phyloP scores from a whole-genome alignment of 2,113 vertebrate genomes.

The Empidonax traillii region DNA sequence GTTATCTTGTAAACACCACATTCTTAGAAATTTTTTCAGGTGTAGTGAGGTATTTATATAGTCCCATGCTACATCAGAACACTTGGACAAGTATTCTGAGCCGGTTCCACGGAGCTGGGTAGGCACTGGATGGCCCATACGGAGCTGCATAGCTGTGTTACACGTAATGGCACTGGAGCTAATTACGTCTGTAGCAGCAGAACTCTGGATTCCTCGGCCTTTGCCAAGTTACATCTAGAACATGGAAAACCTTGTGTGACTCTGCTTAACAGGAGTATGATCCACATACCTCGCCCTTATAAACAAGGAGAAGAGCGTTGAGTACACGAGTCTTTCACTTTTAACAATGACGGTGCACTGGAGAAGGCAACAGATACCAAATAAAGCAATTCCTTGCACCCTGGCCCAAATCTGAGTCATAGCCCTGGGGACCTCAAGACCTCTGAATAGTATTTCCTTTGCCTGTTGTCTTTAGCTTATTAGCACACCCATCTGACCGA shows the following conservation, averaged over 20 bases:
- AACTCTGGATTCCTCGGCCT: background rate
- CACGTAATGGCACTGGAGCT: background rate
- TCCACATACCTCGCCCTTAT: background rate
- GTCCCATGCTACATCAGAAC: background rate
- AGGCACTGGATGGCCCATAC: background rate
- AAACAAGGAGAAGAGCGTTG: background rate
- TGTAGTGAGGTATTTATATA: background rate
- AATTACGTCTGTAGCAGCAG: background rate
- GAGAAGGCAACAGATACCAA: conserved; percentile 16
- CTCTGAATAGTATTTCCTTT: conserved; percentile 41
- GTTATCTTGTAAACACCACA: background rate
- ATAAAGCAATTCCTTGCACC: conserved; percentile 52
- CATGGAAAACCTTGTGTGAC: background rate
- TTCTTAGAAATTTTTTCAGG: background rate
- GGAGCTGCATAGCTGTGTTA: background rate
- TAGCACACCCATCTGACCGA: conserved; percentile 21
- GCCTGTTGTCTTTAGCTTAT: conserved; percentile 31
- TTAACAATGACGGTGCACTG: background rate
- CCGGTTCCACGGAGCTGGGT: background rate
- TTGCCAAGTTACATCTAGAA: conserved; percentile 5
- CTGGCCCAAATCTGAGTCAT: conserved; percentile 51
- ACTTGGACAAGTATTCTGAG: background rate
- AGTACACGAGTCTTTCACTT: background rate
- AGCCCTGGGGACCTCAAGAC: conserved; percentile 5
- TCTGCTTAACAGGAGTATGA: background rate